A percentile compares a stretch with the other conserved stretches of the same genome.
These are phyloP conservation scores for Arctopsyche grandis DNA, from an alignment of 1,140 invertebrate genomes.

Conservation along the genomic window DNA sequence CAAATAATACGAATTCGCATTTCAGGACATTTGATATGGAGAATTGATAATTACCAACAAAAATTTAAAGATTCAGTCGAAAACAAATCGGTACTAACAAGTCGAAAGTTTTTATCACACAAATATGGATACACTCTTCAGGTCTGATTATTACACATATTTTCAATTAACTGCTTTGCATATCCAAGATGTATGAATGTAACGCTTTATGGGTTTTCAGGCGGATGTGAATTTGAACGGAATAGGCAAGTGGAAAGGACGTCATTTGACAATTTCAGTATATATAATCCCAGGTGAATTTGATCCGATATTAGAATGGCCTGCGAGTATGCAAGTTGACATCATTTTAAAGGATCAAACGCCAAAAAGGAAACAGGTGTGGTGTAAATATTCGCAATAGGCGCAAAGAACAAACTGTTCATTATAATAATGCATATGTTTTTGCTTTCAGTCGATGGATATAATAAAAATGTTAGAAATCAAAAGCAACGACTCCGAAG, in stretches of 20 bases:
- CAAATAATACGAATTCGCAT: neutral
- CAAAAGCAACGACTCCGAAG: conserved; percentile 62
- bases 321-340: conserved; percentile 71
- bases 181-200: neutral
- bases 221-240: conserved; percentile 76
- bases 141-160: conserved; percentile 60
- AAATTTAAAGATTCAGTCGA: conserved; percentile 74
- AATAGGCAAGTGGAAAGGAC: conserved; percentile 76
- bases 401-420: neutral
- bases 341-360: conserved; percentile 73
- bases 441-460: conserved; percentile 61
- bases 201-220: conserved; percentile 58
- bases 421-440: neutral
- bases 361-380: conserved; percentile 61
- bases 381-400: neutral
- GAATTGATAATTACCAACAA: conserved; percentile 71
- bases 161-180: neutral
- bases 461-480: conserved; percentile 63
- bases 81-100: conserved; percentile 69
- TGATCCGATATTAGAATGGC: conserved; percentile 76
- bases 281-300: conserved; percentile 74
- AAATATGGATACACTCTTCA: conserved; percentile 78
- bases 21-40: conserved; percentile 73
- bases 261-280: conserved; percentile 74
- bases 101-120: conserved; percentile 73